Conservation (phyloP, 2,113 vertebrate genomes). For the Crotophaga sulcirostris region DNA sequence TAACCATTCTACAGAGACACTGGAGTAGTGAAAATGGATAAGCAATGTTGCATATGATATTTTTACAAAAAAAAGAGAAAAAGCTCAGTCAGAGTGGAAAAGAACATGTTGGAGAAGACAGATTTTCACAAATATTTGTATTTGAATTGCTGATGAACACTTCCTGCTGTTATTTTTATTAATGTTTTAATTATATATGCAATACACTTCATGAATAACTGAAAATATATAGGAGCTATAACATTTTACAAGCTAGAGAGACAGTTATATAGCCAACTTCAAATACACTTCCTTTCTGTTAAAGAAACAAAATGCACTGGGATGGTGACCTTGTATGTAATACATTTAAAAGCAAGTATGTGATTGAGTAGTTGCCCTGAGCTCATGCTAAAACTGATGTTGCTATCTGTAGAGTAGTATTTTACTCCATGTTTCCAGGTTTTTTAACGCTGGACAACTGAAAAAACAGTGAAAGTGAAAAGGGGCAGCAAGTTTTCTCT, state of each 20-base stretch:
- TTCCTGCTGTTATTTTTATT: slow-evolving; percentile 70
- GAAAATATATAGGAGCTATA: slow-evolving; percentile 26
- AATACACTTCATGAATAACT: slow-evolving; percentile 32
- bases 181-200: slow-evolving; percentile 68
- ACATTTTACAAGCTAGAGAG: slow-evolving; percentile 22
- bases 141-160: slow-evolving; percentile 69
- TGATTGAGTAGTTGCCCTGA: neutral
- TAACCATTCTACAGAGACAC: slow-evolving; percentile 25
- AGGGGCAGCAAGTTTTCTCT: neutral
- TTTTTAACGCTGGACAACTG: neutral
- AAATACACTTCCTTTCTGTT: neutral
- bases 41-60: slow-evolving; percentile 1
- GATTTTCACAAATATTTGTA: slow-evolving; percentile 68
- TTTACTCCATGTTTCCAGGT: neutral
- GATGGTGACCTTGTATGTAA: neutral
- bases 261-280: slow-evolving; percentile 20
- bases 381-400: neutral
- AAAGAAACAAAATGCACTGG: slow-evolving; percentile 10
- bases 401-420: neutral
- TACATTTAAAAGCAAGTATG: neutral
- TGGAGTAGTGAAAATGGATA: slow-evolving; percentile 2
- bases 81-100: slow-evolving; percentile 12
- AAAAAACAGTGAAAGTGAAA: neutral
- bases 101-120: slow-evolving; percentile 56
- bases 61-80: neutral